Evolutionary conservation across 2,888 invertebrate genomes (phyloP).

Genomic region (Caenorhabditis uteleia): DNA sequence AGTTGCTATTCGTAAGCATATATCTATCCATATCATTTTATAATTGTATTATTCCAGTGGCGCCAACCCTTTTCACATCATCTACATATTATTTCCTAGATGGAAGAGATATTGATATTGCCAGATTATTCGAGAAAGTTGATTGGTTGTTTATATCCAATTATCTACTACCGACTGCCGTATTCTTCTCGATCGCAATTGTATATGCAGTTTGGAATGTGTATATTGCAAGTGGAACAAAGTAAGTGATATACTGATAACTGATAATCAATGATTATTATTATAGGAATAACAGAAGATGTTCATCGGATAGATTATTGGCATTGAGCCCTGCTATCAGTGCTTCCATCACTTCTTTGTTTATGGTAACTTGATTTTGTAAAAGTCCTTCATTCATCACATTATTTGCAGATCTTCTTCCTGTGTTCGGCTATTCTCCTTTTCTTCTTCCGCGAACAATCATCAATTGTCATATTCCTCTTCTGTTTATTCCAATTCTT

Average conservation of each 20-base stretch:
- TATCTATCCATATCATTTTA: background rate
- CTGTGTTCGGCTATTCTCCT: conserved; percentile 34
- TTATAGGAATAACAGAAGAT: conserved; percentile 37
- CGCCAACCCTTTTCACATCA: conserved; percentile 52
- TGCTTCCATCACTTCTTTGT: conserved; percentile 36
- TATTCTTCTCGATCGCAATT: conserved; percentile 41
- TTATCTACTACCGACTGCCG: conserved; percentile 43
- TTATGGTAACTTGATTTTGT: conserved; percentile 25
- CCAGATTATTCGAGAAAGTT: conserved; percentile 29
- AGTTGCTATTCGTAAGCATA: conserved; percentile 28
- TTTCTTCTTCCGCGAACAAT: conserved; percentile 44
- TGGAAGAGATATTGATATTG: conserved; percentile 36
- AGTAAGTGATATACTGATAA: conserved; percentile 5
- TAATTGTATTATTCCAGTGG: conserved; percentile 41
- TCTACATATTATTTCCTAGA: conserved; percentile 49
- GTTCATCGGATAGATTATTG: conserved; percentile 32
- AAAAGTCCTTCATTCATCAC: too few relatives aligned
- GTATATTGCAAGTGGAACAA: conserved; percentile 32
- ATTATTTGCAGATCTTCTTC: conserved; percentile 37
- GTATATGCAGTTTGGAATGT: conserved; percentile 48
- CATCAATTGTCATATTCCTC: conserved; percentile 32
- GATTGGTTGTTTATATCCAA: conserved; percentile 50
- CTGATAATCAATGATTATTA: background rate
- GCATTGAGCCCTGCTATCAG: conserved; percentile 39
- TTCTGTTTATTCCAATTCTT: conserved; percentile 37